A percentile compares a stretch with the other conserved stretches of the same genome.
Conservation (phyloP, 2,797 vertebrate genomes). For the Molossus alvarezi region DNA sequence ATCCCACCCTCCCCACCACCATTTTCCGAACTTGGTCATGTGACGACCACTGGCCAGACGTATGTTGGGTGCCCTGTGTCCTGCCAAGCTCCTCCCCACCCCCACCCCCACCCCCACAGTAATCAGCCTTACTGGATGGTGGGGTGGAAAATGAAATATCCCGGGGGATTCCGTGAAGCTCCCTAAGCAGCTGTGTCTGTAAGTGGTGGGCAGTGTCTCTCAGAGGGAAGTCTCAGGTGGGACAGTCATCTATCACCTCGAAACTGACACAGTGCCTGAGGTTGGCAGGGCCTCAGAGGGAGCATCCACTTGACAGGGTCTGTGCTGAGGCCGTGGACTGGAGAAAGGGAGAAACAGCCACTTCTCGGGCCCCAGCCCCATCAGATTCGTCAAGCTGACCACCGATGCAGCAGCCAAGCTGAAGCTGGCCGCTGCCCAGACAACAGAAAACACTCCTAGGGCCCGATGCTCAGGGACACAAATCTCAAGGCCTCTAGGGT, state of each 20-base stretch:
- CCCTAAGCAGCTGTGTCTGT: not conserved
- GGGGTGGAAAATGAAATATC: not conserved
- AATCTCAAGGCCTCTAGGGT: slow-evolving; percentile 2
- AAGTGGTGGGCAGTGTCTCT: not conserved
- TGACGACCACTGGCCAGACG: slow-evolving; percentile 9
- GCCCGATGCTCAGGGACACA: not conserved
- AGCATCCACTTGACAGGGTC: not conserved
- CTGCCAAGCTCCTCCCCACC: not conserved
- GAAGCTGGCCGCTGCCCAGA: not conserved
- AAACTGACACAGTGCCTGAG: not conserved
- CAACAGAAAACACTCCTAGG: slow-evolving; percentile 34
- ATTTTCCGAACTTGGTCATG: not conserved
- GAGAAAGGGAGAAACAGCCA: not conserved
- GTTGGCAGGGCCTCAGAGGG: not conserved
- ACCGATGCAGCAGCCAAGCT: not conserved
- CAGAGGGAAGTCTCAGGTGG: slow-evolving; percentile 4
- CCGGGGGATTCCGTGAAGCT: not conserved
- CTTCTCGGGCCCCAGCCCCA: not conserved
- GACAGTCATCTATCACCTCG: not conserved
- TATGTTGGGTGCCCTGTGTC: not conserved
- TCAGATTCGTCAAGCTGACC: not conserved
- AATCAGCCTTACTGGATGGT: not conserved
- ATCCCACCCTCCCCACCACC: no score
- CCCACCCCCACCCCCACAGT: not conserved
- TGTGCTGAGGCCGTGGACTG: not conserved